Base-by-base conservation (phyloP, 2,797 vertebrate species). In the Spizella passerina region DNA sequence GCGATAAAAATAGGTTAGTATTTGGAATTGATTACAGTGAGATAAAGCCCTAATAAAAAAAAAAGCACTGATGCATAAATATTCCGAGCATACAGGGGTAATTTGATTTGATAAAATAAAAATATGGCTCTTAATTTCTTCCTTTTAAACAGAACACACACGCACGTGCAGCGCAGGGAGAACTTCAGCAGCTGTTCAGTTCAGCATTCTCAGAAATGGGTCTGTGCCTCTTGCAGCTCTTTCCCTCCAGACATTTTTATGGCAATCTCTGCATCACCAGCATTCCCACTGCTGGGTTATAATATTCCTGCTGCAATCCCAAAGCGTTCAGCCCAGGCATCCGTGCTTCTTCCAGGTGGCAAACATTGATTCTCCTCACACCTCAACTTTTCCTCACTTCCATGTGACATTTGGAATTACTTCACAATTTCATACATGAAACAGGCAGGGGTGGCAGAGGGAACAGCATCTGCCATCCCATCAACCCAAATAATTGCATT, bases 1-100 rank as follows among this genome's bases (percentile, higher is more conserved):
- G 88, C 0, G 50, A 90, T 73, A 96, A 95, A 96, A 94, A 94
- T 93, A 95, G 93, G 36, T 86, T 93, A 91, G 91, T 81, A 93
- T 95, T 96, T 96, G 96, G 93, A 94, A 96, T 91, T 90, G 94
- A 95, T 96, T 96, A 95, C 95, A 95, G 90, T 23, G 64, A 94
- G 93, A 96, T 95, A 96, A 96, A 86, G 88, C 82, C 69, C 70
- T 76, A 88, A 95, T 73, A 88, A 78, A 90, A 53, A 89, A 92
- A 84, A 81, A 84, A 55, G 36, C 22, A 86, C 70, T 5, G 56
- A 86, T 82, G 86, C 77, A 93, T 93, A 94, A 95, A 93, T 90
- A 91, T 83, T 73, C 89, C 21, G 55, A 94, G 69, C 47, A 14
- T 81, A 90, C 72, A 91, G 76, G 66, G 44, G 60, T 90, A 86